Base-by-base conservation (phyloP, 1,140 invertebrate genomes). In the Phortica variegata region DNA sequence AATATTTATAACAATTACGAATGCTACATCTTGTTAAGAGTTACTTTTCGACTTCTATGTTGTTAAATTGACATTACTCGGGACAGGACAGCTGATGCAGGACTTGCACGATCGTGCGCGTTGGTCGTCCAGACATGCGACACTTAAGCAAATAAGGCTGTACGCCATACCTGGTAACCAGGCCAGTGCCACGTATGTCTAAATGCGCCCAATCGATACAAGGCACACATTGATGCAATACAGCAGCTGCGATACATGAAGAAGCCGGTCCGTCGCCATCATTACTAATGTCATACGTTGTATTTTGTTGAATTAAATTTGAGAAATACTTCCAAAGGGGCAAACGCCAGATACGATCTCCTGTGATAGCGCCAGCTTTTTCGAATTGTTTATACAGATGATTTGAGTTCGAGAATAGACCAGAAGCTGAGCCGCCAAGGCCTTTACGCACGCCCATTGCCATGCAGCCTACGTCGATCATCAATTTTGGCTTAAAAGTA, bases 321-420 rank as follows among this genome's bases (percentile, higher is more conserved):
- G 82, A 83, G 63, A 86, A 94, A 58, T 84, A 82, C 42, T 87
- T 82, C 84, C 89, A 93, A 1, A 94, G 70, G 1, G 92, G 92
- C 80, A 95, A 85, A 63, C 90, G 79, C 92, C 92, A 95, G 6
- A 95, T 80, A 43, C 92, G 78, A 73, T 95, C 92, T 1, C 92
- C 92, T 8, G 89, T 89, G n/a, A 78, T 50, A 9, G 77, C 70
- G 18, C 89, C 85, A 10, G 87, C 86, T 23, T 80, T 60, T 54
- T 82, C 78, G 17, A 90, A 57, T 29, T 79, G 73, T 32, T 83
- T 69, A 76, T 82, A 90, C 16, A 88, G 57, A 9, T 77, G 66
- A 33, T 79, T 76, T 1, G 80, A 82, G 56, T 87, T 90, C 1
- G 85, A 81, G 61, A 90, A 94, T 4, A 88, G 88, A 23, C 87